Conservation (phyloP, 2,888 invertebrate genomes). For the Anthophora plumipes region DNA sequence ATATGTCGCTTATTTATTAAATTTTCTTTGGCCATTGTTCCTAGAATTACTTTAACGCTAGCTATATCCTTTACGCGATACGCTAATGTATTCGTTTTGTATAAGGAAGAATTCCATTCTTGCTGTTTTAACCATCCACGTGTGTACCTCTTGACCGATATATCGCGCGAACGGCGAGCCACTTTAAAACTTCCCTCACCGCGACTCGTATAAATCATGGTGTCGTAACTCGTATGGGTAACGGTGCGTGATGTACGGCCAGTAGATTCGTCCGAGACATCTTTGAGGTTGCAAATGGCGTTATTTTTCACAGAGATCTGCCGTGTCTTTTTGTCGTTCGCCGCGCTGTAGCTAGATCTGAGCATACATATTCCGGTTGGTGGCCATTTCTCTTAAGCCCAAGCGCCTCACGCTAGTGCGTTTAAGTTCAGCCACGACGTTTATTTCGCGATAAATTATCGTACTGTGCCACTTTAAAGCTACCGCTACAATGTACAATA, state of each 20-base stretch:
- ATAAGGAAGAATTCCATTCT: background rate
- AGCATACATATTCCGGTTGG: slow-evolving; percentile 29
- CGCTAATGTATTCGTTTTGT: background rate
- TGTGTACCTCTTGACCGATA: slow-evolving; percentile 40
- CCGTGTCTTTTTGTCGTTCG: background rate
- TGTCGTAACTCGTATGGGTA: slow-evolving; percentile 52
- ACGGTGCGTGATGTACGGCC: slow-evolving; percentile 55
- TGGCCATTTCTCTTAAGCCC: slow-evolving; percentile 18
- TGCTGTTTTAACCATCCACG: background rate
- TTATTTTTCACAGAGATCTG: slow-evolving; percentile 52
- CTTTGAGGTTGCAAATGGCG: slow-evolving; percentile 60
- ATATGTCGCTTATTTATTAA: slow-evolving; percentile 23
- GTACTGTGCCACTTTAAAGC: too few relatives aligned
- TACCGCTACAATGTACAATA: background rate
- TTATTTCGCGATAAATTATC: slow-evolving; percentile 23
- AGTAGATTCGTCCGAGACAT: slow-evolving; percentile 50
- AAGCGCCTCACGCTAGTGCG: background rate
- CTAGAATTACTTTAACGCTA: background rate
- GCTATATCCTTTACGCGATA: too few relatives aligned
- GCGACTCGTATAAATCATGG: slow-evolving; percentile 61
- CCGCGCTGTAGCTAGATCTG: background rate
- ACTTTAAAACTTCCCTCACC: slow-evolving; percentile 63
- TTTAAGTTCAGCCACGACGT: slow-evolving; percentile 8
- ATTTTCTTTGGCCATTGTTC: slow-evolving; percentile 37
- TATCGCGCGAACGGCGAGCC: slow-evolving; percentile 54